These are phyloP conservation scores for Schrankia costaestrigalis DNA, from an alignment of 2,888 invertebrate genomes.

Conservation along the genomic window DNA sequence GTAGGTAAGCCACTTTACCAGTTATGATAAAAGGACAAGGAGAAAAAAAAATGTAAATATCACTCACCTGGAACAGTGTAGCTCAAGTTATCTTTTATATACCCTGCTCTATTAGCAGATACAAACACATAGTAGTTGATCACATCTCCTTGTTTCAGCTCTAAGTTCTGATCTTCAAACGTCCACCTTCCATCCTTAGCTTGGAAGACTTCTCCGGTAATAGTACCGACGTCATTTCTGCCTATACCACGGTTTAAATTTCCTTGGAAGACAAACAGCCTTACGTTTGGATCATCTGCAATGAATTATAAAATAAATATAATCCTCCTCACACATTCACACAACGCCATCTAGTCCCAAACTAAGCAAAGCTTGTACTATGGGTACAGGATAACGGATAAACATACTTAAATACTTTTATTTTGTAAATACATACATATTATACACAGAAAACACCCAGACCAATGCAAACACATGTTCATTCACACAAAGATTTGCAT, in stretches of 20 bases:
- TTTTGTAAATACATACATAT: too few species aligned
- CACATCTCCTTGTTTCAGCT: constrained; percentile 75
- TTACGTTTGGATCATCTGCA: constrained; percentile 73
- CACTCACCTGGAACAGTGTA: constrained; percentile 63
- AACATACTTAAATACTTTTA: too few species aligned
- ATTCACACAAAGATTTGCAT: too few species aligned
- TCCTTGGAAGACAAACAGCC: constrained; percentile 83
- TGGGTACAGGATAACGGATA: too few species aligned
- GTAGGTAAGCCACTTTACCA: not conserved
- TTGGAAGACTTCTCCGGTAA: constrained; percentile 65
- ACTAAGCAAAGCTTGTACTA: too few species aligned
- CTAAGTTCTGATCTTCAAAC: constrained; percentile 62
- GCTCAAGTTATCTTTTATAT: constrained; percentile 58
- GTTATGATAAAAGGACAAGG: too few species aligned
- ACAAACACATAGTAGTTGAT: constrained; percentile 83
- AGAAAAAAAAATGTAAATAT: not conserved
- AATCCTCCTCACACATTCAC: too few species aligned
- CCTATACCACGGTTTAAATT: constrained; percentile 79
- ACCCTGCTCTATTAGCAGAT: constrained; percentile 69
- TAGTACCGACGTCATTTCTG: constrained; percentile 72
- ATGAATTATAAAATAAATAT: not conserved
- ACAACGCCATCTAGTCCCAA: too few species aligned
- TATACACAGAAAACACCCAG: too few species aligned
- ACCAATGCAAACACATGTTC: too few species aligned
- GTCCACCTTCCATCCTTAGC: constrained; percentile 75